Evolutionary conservation across 2,888 invertebrate species (phyloP), one percentile per base, ranked within the genome.

Genomic region (Cataglyphis altisquamis): DNA sequence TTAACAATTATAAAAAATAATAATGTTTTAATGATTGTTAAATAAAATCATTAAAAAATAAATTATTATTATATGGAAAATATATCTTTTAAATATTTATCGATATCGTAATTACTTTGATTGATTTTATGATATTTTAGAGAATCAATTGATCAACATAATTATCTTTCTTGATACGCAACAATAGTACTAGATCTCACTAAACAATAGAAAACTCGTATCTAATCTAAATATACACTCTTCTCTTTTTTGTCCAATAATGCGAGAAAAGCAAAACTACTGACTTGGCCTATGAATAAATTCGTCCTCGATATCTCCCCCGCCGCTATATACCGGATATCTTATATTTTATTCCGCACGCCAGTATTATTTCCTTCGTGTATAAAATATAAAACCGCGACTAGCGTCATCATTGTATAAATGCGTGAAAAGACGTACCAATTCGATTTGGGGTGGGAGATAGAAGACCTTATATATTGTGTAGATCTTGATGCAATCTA

Each of bases 251-350:
- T 15, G 29, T 63, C 36, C 12, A 41, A 57, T 77, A 67, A 57
- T 57, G 15, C 25, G 6, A 39, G 12, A 12, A 29, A 39, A 77
- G 12, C 25, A 25, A 55, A 41, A 41, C 15, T 66, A 45, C 41
- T 25, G 15, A 39, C n/a, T 75, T 39, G 12, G 6, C 9, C 9
- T 68, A 41, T 55, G 67, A 77, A 66, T 55, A 77, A 77, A 67
- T 67, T 15, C 12, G 39, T 41, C 67, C 1, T 9, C 15, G 18
- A 72, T 25, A 57, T 18, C 15, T 8, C 3, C 55, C n/a, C 8
- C 8, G n/a, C n/a, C 8, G 18, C 21, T 57, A 12, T 21, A 66
- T 41, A 66, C 15, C 21, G 32, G n/a, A 3, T 9, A 48, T 41
- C 10, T 67, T 41, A 77, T 57, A 68, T 57, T 55, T 55, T 77